Evolutionary conservation across 2,797 vertebrate genomes (phyloP).

Genomic region (Pseudochaenichthys georgianus): DNA sequence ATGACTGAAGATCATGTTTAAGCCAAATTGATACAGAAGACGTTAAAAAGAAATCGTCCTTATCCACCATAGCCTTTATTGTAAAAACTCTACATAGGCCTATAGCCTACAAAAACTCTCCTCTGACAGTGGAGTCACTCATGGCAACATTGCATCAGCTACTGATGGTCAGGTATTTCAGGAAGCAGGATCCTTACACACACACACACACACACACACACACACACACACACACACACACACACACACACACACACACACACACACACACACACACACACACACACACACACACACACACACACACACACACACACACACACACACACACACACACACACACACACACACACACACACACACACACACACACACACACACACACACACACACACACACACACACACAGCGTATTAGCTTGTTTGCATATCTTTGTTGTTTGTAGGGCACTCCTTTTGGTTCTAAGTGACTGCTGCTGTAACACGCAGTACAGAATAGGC

Average conservation of each 20-base stretch:
- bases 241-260: not conserved
- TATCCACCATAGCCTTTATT: no score
- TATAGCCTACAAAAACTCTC: not conserved
- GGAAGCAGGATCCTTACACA: constrained; percentile 42
- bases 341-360: constrained; percentile 12
- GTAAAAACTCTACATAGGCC: no score
- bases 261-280: not conserved
- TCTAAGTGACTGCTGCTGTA: not conserved
- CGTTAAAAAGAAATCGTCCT: no score
- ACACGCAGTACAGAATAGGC: not conserved
- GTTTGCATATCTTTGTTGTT: constrained; percentile 31
- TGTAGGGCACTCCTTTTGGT: not conserved
- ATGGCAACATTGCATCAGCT: constrained; percentile 68
- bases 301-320: not conserved
- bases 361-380: constrained; percentile 4
- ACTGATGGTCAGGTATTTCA: constrained; percentile 60
- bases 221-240: constrained; percentile 2
- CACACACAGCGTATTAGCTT: constrained; percentile 17
- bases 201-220: constrained; percentile 21
- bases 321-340: constrained; percentile 3
- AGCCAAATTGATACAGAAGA: not conserved
- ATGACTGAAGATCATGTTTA: not conserved
- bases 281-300: not conserved
- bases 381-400: constrained; percentile 1
- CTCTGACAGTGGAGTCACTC: not conserved